Evolutionary conservation across 2,113 vertebrate genomes (phyloP).

Genomic region (Elgaria multicarinata): DNA sequence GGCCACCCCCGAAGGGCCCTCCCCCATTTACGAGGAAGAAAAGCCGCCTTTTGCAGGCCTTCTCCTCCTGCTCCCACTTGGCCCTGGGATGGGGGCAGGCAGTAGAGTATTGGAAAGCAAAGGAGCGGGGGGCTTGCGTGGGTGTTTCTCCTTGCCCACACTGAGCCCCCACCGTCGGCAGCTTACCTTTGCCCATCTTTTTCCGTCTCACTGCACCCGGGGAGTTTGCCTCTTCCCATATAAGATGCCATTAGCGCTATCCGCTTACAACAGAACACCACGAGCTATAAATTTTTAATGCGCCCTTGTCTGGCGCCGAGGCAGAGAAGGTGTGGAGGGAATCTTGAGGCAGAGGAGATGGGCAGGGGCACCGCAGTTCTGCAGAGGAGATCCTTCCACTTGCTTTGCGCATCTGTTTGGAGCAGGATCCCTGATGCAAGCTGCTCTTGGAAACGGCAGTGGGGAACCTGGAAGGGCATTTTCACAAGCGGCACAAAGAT

Average conservation of each 20-base stretch:
- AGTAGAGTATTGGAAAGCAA: not conserved
- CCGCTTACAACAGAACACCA: not conserved
- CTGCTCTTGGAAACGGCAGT: not conserved
- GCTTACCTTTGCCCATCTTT: not conserved
- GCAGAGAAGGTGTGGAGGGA: not conserved
- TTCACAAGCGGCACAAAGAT: not conserved
- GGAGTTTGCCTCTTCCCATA: not conserved
- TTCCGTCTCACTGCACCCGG: not conserved
- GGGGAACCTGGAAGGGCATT: too few relatives aligned
- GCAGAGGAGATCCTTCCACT: not conserved
- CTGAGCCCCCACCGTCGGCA: not conserved
- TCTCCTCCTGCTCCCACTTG: too few relatives aligned
- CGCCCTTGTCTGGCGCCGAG: not conserved
- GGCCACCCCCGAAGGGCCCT: not conserved
- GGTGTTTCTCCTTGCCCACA: not conserved
- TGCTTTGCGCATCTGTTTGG: not conserved
- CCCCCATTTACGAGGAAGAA: too few relatives aligned
- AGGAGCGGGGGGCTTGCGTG: not conserved
- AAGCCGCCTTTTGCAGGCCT: too few relatives aligned
- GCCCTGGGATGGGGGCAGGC: too few relatives aligned
- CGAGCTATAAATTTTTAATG: constrained; percentile 4
- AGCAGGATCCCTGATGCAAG: not conserved
- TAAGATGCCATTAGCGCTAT: constrained; percentile 16
- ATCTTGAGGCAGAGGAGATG: not conserved
- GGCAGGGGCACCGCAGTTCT: not conserved